Evolutionary conservation across 2,888 invertebrate genomes (phyloP).

Genomic region (Cenopis cana): DNA sequence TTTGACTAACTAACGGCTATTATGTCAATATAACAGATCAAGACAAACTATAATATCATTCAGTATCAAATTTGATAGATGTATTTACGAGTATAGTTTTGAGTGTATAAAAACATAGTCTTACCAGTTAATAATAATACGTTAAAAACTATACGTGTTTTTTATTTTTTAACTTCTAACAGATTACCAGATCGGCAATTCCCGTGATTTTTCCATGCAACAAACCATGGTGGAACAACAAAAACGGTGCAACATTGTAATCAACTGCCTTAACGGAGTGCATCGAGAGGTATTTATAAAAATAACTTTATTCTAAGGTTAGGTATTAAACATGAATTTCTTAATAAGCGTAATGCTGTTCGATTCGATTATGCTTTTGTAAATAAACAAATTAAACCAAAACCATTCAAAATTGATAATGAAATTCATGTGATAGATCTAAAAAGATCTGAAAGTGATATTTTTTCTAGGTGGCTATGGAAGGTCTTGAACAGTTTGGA

Average conservation of each 20-base stretch:
- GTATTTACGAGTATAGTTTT: too few species aligned
- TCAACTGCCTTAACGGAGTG: conserved; percentile 91
- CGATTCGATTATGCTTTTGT: too few species aligned
- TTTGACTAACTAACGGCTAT: too few species aligned
- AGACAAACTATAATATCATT: too few species aligned
- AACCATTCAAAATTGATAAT: too few species aligned
- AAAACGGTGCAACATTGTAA: conserved; percentile 86
- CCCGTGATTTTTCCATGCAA: conserved; percentile 81
- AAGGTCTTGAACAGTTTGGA: conserved; percentile 4
- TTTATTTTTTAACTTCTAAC: background rate
- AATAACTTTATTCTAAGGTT: background rate
- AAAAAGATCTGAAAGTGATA: background rate
- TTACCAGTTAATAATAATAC: background rate
- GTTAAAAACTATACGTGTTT: background rate
- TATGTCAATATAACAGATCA: too few species aligned
- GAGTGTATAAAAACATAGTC: background rate
- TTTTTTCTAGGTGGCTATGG: conserved; percentile 34
- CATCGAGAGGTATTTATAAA: conserved; percentile 84
- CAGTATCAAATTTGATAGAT: too few species aligned
- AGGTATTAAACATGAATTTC: background rate
- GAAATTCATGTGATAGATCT: too few species aligned
- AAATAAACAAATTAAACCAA: too few species aligned
- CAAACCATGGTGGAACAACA: conserved; percentile 3
- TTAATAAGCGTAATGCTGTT: background rate
- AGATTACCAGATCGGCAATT: conserved; percentile 86